Percentiles rank a stretch among this genome's conserved stretches.
Evolutionary conservation across 2,888 invertebrate genomes (phyloP).

Genomic region (Drosophila meridiana): DNA sequence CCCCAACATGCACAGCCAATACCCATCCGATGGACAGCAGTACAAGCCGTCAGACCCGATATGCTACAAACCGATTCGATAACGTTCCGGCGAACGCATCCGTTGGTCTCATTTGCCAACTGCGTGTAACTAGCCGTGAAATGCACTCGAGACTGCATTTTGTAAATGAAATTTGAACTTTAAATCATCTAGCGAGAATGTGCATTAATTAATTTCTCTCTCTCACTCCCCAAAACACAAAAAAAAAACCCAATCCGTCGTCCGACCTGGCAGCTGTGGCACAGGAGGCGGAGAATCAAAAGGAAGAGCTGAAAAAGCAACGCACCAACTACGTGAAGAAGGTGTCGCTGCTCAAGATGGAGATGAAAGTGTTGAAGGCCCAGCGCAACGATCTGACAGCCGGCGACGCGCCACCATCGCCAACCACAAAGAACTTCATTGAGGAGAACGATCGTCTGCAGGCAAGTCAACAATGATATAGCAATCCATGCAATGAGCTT

Average conservation of each 20-base stretch:
- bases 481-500: neutral
- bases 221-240: conserved; percentile 36
- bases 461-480: conserved; percentile 83
- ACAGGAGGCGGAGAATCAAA: conserved; percentile 93
- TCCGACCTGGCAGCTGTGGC: conserved; percentile 88
- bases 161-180: conserved; percentile 80
- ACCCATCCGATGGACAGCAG: conserved; percentile 51
- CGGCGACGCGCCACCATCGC: conserved; percentile 88
- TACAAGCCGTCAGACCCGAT: conserved; percentile 50
- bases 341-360: conserved; percentile 90
- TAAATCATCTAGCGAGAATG: conserved; percentile 42
- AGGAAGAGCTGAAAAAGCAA: conserved; percentile 91
- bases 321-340: conserved; percentile 93
- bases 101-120: conserved; percentile 54
- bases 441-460: conserved; percentile 94
- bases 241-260: conserved; percentile 2
- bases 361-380: conserved; percentile 91
- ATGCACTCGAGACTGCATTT: conserved; percentile 77
- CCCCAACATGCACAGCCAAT: conserved; percentile 58
- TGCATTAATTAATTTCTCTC: conserved; percentile 50
- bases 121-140: conserved; percentile 67
- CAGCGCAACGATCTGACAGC: conserved; percentile 91
- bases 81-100: conserved; percentile 63
- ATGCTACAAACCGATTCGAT: conserved; percentile 47
- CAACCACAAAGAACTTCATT: conserved; percentile 91